Evolutionary conservation across 2,113 vertebrate genomes (phyloP).

Genomic region (Hydrochoerus hydrochaeris): DNA sequence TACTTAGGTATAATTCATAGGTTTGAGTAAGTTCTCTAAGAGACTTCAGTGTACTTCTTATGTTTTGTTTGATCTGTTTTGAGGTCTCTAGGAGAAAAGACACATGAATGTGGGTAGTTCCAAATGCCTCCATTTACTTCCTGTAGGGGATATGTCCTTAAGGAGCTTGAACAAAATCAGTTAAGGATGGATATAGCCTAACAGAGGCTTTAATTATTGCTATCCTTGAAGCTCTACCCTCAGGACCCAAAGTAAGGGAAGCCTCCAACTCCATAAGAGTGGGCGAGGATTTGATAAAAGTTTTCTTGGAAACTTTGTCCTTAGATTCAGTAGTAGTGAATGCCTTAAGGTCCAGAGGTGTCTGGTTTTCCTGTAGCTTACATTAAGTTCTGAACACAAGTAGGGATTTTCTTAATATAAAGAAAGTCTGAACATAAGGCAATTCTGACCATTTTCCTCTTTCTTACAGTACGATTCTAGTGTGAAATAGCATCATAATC

Average conservation of each 20-base stretch:
- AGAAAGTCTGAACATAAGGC: neutral
- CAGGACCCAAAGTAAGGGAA: neutral
- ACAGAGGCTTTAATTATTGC: neutral
- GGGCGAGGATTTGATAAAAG: neutral
- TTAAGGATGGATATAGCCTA: neutral
- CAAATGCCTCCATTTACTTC: neutral
- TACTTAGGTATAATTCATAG: neutral
- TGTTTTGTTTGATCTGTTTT: neutral
- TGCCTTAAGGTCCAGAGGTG: neutral
- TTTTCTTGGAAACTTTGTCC: neutral
- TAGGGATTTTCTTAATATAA: neutral
- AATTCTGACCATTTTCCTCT: neutral
- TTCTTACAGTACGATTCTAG: neutral
- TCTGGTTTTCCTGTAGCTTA: neutral
- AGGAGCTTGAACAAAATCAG: neutral
- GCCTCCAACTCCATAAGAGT: neutral
- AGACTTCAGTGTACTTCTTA: neutral
- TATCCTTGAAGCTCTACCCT: neutral
- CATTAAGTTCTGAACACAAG: neutral
- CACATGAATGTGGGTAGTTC: neutral
- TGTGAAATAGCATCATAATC: neutral
- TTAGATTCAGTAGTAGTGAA: neutral
- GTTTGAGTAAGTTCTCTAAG: neutral
- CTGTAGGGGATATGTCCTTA: neutral
- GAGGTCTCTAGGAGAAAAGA: neutral